Conservation (phyloP, 2,797 vertebrate species). For the Syncerus caffer region DNA sequence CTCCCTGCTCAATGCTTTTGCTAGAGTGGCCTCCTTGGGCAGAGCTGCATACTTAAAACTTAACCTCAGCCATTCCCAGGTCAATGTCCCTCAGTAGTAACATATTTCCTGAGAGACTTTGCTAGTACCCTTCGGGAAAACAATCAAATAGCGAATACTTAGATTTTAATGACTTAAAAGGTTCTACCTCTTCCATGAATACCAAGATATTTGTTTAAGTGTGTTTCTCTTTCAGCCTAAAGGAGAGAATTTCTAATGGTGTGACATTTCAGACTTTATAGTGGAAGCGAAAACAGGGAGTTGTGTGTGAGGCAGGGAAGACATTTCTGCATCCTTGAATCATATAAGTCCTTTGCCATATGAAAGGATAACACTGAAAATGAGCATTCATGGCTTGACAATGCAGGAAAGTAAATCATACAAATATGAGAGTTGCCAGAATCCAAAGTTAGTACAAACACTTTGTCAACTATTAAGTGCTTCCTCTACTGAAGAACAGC, state of each 20-base stretch:
- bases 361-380: background rate
- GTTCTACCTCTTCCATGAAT: background rate
- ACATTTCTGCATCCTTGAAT: background rate
- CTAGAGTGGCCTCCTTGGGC: background rate
- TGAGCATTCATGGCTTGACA: background rate
- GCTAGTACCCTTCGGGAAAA: background rate
- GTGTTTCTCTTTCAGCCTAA: background rate
- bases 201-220: background rate
- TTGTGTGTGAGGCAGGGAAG: background rate
- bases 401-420: background rate
- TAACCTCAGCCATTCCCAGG: background rate
- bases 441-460: background rate
- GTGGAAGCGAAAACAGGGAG: background rate
- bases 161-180: background rate
- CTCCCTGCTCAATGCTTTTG: background rate
- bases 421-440: background rate
- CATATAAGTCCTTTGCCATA: background rate
- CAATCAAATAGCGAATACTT: background rate
- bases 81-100: background rate
- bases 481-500: background rate
- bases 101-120: background rate
- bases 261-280: background rate
- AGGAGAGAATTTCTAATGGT: background rate
- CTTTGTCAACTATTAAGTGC: background rate
- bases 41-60: background rate